Conservation (phyloP, 2,888 invertebrate species). For the Caradrina clavipalpis region DNA sequence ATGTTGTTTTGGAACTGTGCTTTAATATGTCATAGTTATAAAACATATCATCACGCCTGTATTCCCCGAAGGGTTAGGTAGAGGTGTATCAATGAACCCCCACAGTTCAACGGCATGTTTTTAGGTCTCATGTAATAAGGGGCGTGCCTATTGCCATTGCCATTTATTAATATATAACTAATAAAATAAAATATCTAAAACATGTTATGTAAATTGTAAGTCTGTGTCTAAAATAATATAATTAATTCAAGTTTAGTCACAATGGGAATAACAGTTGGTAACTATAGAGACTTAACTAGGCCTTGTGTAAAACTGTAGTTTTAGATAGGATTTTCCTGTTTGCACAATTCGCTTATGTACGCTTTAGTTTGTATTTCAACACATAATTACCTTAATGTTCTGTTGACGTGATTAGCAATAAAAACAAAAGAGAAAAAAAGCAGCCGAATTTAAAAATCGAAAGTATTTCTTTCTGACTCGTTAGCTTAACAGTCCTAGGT, state of each 20-base stretch:
- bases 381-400: not conserved
- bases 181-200: not conserved
- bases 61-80: no score
- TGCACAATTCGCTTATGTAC: not conserved
- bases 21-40: not conserved
- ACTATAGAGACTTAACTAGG: conserved; percentile 5
- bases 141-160: no score
- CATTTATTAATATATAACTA: no score
- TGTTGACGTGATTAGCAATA: not conserved
- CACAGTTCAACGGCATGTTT: no score
- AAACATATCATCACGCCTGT: no score
- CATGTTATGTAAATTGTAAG: not conserved
- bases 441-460: not conserved
- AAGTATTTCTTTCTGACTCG: no score
- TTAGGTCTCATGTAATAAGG: no score
- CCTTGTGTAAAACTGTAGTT: conserved; percentile 15
- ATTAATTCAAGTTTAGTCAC: conserved; percentile 10
- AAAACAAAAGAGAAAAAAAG: not conserved
- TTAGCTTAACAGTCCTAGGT: no score
- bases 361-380: not conserved
- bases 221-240: conserved; percentile 3
- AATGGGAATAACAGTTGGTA: conserved; percentile 5
- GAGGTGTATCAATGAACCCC: no score
- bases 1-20: no score
- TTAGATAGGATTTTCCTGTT: conserved; percentile 45